A percentile compares a stretch with the other conserved stretches of the same genome.
phyloP scores from a whole-genome alignment of 2,113 vertebrate genomes.

The Carassius auratus region DNA sequence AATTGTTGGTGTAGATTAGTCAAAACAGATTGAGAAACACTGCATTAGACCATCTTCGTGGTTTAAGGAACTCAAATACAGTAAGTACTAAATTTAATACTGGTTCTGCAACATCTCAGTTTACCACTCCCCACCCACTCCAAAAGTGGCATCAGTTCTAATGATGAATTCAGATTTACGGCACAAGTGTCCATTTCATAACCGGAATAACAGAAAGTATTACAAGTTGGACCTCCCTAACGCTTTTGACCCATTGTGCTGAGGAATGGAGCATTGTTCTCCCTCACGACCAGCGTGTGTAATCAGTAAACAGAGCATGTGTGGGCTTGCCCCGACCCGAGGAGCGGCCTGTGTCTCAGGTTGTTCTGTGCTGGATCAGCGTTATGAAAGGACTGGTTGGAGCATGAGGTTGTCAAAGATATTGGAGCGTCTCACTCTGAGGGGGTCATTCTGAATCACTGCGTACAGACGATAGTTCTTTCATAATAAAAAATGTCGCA shows the following conservation, averaged over 20 bases:
- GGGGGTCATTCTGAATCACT: constrained; percentile 32
- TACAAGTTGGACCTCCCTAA: constrained; percentile 40
- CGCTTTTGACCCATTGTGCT: constrained; percentile 38
- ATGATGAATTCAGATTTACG: constrained; percentile 17
- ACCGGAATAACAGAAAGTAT: constrained; percentile 16
- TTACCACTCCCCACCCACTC: constrained; percentile 11
- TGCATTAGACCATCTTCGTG: background rate
- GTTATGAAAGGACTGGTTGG: constrained; percentile 28
- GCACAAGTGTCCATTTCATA: constrained; percentile 23
- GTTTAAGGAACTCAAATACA: background rate
- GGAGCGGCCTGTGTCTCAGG: constrained; percentile 59
- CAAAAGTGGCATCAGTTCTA: background rate
- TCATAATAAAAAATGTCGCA: background rate
- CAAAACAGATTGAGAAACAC: too few species aligned
- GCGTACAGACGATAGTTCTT: background rate
- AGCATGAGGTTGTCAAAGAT: constrained; percentile 33
- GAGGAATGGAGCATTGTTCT: constrained; percentile 69
- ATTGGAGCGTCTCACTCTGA: constrained; percentile 6
- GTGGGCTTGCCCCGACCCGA: constrained; percentile 65
- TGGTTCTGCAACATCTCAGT: constrained; percentile 6
- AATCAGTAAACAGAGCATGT: constrained; percentile 73
- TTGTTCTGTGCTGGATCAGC: constrained; percentile 49
- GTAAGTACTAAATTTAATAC: background rate
- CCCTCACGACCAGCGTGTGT: constrained; percentile 69
- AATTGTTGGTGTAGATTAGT: too few species aligned